phyloP scores from a whole-genome alignment of 2,888 invertebrate species.

The Cerastis rubricosa region DNA sequence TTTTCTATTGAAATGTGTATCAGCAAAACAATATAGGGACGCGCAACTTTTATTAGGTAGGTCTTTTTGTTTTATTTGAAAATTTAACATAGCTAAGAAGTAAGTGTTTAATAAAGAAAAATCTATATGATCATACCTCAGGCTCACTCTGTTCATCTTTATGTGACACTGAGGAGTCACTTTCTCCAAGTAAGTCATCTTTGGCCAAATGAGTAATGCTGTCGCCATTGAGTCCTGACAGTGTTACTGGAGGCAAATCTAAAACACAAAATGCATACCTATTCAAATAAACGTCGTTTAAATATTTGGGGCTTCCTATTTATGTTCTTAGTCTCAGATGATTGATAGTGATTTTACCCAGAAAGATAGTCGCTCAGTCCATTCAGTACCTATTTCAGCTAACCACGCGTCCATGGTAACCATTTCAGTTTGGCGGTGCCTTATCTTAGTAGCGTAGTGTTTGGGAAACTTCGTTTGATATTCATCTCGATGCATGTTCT shows the following conservation, averaged over 20 bases:
- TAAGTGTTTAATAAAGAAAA: not conserved
- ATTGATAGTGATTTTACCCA: not conserved
- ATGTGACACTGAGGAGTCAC: constrained; percentile 80
- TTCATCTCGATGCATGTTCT: not conserved
- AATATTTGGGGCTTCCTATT: not conserved
- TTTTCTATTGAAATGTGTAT: not conserved
- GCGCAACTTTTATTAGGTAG: not conserved
- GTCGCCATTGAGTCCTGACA: constrained; percentile 80
- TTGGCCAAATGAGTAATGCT: constrained; percentile 79
- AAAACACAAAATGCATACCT: constrained; percentile 41
- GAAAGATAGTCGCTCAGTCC: not conserved
- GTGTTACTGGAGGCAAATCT: constrained; percentile 80
- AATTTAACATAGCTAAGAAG: not conserved
- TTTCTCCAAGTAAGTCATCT: constrained; percentile 83
- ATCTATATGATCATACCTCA: constrained; percentile 37
- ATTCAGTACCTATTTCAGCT: not conserved
- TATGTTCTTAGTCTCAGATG: not conserved
- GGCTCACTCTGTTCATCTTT: constrained; percentile 74
- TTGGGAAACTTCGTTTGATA: not conserved
- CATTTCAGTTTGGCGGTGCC: not conserved
- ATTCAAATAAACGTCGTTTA: not conserved
- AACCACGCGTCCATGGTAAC: not conserved
- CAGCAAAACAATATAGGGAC: not conserved
- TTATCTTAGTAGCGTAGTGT: not conserved
- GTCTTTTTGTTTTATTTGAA: not conserved